Base-by-base conservation (phyloP, 2,113 vertebrate species). In the Scytalopus superciliaris region DNA sequence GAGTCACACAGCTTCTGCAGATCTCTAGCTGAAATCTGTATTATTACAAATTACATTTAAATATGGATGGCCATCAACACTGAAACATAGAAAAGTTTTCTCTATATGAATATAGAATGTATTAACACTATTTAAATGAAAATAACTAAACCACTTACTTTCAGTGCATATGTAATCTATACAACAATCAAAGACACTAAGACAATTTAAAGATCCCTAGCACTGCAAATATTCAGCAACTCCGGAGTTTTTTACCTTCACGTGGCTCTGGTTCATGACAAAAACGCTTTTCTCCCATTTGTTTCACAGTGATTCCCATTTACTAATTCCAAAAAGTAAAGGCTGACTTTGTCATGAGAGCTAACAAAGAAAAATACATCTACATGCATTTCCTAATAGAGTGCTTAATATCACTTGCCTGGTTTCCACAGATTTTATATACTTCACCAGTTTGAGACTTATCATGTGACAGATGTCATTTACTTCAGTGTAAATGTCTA, bases 401-500 rank as follows among this genome's bases (percentile, higher is more conserved):
- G 14, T 42, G 39, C 17, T 63, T 66, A 72, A 7, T 45, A 62
- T 35, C 62, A 76, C 37, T 57, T 13, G 4, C 30, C 50, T 24
- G 73, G 37, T 31, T 90, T 93, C 52, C 60, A 93, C n/a, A 69
- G 52, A 91, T 89, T 91, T 90, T 68, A 68, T 87, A 39, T 15
- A 96, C 39, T 90, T 89, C 27, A 81, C 60, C 78, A 93, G 77
- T 63, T 93, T 75, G 72, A 89, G 84, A 60, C 69, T 76, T 90
- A 80, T 69, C 53, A 66, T 87, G 83, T 82, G 86, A 78, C 92
- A 97, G 93, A 90, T 79, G 89, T 59, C 86, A 90, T 86, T 91
- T 86, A 92, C 72, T 70, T 87, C 77, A 95, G 80, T 79, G 82
- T 77, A 95, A 97, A 87, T 83, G 47, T 47, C 93, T 96, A 96